Conservation (phyloP, 2,888 invertebrate genomes). For the Sphaerophoria rueppellii region DNA sequence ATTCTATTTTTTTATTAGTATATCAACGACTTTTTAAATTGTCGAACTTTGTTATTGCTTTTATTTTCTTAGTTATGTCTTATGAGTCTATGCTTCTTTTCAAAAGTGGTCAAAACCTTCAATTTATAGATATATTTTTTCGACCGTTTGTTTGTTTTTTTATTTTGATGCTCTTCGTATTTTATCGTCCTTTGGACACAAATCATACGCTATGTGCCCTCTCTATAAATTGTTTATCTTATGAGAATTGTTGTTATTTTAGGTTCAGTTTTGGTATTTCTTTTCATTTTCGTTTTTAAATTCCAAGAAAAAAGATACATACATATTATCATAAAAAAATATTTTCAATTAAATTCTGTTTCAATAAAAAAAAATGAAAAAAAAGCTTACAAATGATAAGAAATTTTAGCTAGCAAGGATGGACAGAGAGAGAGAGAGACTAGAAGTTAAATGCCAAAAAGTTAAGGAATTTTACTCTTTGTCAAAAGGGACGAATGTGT, state of each 20-base stretch:
- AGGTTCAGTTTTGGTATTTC: background rate
- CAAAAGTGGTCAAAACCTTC: slow-evolving; percentile 39
- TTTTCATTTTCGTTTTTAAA: background rate
- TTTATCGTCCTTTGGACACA: slow-evolving; percentile 29
- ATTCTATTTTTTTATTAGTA: background rate
- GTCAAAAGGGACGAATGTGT: slow-evolving; percentile 39
- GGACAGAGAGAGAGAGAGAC: background rate
- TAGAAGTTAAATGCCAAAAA: background rate
- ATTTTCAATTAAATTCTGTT: slow-evolving; percentile 66
- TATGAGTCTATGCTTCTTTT: slow-evolving; percentile 15
- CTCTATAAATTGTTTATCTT: slow-evolving; percentile 43
- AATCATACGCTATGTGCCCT: slow-evolving; percentile 5
- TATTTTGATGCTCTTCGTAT: slow-evolving; percentile 9
- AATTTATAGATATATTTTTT: slow-evolving; percentile 11
- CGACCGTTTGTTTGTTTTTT: slow-evolving; percentile 10
- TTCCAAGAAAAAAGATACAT: background rate
- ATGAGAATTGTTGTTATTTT: slow-evolving; percentile 25
- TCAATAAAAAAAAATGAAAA: slow-evolving; percentile 22
- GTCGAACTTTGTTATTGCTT: slow-evolving; percentile 61
- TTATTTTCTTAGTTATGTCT: slow-evolving; percentile 44
- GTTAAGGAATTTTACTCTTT: slow-evolving; percentile 39
- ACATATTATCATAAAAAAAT: slow-evolving; percentile 1
- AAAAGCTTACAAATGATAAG: slow-evolving; percentile 6
- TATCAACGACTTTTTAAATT: background rate
- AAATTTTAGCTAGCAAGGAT: background rate